Evolutionary conservation across 2,797 vertebrate genomes (phyloP), one percentile per base, ranked within the genome.

Genomic region (Bovichtus variegatus): DNA sequence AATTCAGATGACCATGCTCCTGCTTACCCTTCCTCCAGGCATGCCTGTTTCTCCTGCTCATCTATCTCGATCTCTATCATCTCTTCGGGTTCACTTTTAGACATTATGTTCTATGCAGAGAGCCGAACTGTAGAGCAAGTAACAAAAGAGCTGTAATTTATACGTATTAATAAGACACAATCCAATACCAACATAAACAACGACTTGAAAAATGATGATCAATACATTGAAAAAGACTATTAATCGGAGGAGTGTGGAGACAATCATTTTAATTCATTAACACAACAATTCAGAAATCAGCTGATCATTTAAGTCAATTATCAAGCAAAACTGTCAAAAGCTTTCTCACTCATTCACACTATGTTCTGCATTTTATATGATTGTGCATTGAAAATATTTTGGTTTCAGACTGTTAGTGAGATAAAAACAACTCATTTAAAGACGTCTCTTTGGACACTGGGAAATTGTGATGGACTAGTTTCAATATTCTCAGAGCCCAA

Each of bases 21-120:
- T 51, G 16, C 92, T 93, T 81, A 96, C 96, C 94, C 92, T 87
- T 96, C 96, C 87, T 96, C 96, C 84, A 96, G 81, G 61, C 96
- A 96, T 3, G 92, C 93, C 82, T 95, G 95, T 81, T 96, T 96
- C 82, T 95, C 98, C 80, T 96, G 97, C 73, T 97, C 98, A 93
- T 99, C 98, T 2, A 99, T 99, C 94, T 99, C 98, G 49, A 99
- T 99, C 93, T 99, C 98, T 94, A 99, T 99, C 95, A 99, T 95
- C 92, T 99, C 98, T 77, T 99, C 98, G 62, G 97, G 90, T 90
- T 99, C 98, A 91, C 97, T 96, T 95, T 99, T 99, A 87, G 97
- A 96, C 98, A 99, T 99, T 82, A 54, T 92, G 91, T 62, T 69
- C 49, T 12, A 21, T 38, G 38, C 61, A 68, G 27, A 77, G 51